Base-by-base conservation (phyloP, 2,797 vertebrate species). In the Anguilla megastoma region DNA sequence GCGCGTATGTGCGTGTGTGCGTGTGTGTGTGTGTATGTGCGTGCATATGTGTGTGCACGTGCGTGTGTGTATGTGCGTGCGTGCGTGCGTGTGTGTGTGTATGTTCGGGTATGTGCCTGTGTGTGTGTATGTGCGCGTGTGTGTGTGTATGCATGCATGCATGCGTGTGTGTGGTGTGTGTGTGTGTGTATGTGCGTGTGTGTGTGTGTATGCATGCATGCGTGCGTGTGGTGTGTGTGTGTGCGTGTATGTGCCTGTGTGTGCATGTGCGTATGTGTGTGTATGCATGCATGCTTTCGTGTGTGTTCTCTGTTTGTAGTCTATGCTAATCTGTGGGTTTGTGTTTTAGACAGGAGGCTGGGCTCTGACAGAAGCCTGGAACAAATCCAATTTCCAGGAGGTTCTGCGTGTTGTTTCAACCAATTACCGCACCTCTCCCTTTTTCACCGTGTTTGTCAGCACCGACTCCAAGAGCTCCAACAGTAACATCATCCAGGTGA, bases 391-490 rank as follows among this genome's bases (percentile, higher is more conserved):
- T 92, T 99, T 99, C 95, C 98, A 99, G 36, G 92, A 95, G 80
- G 98, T 96, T 0, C 94, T 99, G 87, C 95, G 96, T n/a, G 94
- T 89, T 0, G 97, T 99, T 90, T 98, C 97, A 0, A 96, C 98
- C 0, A 96, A 95, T 89, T 98, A 97, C 90, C 97, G 95, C 74
- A 96, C 96, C 50, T 98, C 97, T 0, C 98, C 98, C 3, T 99
- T 99, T 95, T 99, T 99, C 91, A 97, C 97, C 0, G 96, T 99
- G 89, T 99, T 97, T 0, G 97, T 99, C 93, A 99, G 97, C 14
- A 97, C 98, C 0, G 98, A 99, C 93, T 98, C 98, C 85, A 99
- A 99, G 91, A 99, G 97, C 93, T 99, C 99, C 92, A 99, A 96
- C 95, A 97, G 97, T 92, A 99, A 99, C 10, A 94, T 99, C 91